A percentile compares a stretch with the other conserved stretches of the same genome.
Evolutionary conservation across 2,888 invertebrate species (phyloP).

Genomic region (Drosophila villosipedis): DNA sequence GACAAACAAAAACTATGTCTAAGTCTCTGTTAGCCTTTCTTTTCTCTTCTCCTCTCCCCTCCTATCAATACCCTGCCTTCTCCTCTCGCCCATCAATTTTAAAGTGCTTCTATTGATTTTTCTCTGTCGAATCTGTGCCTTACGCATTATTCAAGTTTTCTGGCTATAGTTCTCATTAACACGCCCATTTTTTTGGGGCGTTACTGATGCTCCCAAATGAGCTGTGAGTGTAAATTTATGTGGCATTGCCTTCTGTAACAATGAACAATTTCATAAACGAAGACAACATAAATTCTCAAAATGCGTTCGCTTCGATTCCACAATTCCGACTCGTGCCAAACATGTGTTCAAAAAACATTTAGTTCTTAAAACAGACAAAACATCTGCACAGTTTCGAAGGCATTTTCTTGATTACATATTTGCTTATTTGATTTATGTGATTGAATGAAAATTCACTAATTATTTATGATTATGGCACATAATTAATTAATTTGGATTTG

Average conservation of each 20-base stretch:
- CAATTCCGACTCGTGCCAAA: conserved; percentile 60
- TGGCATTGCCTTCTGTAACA: conserved; percentile 56
- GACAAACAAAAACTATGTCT: conserved; percentile 30
- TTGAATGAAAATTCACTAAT: not conserved
- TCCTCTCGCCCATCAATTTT: conserved; percentile 18
- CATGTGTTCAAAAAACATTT: conserved; percentile 27
- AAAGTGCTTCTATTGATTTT: conserved; percentile 53
- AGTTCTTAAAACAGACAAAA: conserved; percentile 1
- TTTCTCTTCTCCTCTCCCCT: not conserved
- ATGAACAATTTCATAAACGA: conserved; percentile 60
- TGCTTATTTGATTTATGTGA: not conserved
- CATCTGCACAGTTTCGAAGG: conserved; percentile 23
- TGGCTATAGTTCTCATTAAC: conserved; percentile 51
- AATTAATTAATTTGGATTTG: not conserved
- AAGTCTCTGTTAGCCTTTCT: conserved; percentile 6
- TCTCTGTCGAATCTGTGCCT: conserved; percentile 8
- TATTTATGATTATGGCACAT: not conserved
- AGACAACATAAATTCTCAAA: conserved; percentile 43
- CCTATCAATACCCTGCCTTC: not conserved
- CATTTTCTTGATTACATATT: not conserved
- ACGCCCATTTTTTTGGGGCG: conserved; percentile 49
- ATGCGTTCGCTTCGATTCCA: not conserved
- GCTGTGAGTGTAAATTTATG: conserved; percentile 63
- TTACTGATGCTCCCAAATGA: not conserved
- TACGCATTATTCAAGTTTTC: conserved; percentile 51